Percentiles rank a stretch among this genome's conserved stretches.
phyloP scores from a whole-genome alignment of 2,113 vertebrate genomes.

The Prionailurus bengalensis region DNA sequence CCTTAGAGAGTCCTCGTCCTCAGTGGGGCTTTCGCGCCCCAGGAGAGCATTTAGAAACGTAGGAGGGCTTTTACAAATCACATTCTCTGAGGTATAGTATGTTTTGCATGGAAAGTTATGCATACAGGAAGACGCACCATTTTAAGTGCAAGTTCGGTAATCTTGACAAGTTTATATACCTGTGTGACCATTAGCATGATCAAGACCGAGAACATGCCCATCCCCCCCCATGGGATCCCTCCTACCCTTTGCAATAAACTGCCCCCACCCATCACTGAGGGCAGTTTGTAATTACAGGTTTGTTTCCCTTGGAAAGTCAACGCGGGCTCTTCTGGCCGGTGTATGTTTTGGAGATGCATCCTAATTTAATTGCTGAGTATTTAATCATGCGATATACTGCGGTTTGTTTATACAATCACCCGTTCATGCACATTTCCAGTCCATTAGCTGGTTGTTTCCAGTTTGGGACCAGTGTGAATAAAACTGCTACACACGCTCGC shows the following conservation, averaged over 20 bases:
- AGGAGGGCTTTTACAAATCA: background rate
- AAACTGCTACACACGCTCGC: background rate
- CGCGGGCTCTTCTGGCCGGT: background rate
- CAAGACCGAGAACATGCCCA: background rate
- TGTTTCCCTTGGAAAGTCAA: background rate
- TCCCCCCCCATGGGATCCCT: background rate
- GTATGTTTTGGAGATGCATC: background rate
- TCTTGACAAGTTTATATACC: background rate
- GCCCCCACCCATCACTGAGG: background rate
- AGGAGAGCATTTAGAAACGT: fast-evolving
- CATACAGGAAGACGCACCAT: background rate
- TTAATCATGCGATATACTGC: too few relatives aligned
- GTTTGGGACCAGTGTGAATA: background rate
- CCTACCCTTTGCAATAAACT: fast-evolving
- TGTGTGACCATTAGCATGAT: background rate
- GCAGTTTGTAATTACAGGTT: background rate
- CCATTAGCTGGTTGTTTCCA: background rate
- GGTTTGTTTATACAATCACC: background rate
- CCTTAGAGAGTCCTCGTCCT: background rate
- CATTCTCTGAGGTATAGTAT: background rate
- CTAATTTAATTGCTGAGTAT: background rate
- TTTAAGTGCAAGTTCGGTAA: background rate
- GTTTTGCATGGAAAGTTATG: background rate
- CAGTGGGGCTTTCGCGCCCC: background rate
- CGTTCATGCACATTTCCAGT: too few relatives aligned